Evolutionary conservation across 2,888 invertebrate species (phyloP).

Genomic region (Steinernema hermaphroditum): DNA sequence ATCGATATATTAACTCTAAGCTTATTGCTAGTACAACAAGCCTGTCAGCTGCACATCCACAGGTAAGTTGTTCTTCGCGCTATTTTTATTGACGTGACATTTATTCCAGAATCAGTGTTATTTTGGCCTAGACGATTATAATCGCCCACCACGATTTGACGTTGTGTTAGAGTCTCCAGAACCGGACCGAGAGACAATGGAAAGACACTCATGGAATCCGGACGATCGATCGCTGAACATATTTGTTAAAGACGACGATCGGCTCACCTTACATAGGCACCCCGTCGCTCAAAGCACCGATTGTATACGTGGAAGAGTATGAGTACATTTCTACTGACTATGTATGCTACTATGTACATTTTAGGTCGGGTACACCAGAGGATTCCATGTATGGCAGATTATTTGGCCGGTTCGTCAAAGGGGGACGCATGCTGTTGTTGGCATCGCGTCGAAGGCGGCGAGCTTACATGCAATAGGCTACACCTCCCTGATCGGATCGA

Average conservation of each 20-base stretch:
- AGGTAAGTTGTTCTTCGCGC: background rate
- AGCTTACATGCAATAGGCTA: background rate
- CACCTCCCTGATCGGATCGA: no score
- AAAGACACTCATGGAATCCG: background rate
- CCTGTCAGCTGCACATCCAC: background rate
- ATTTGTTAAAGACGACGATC: conserved; percentile 98
- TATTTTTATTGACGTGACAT: background rate
- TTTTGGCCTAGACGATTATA: background rate
- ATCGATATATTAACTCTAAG: background rate
- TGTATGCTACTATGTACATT: background rate
- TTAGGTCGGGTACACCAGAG: background rate
- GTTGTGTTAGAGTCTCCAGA: background rate
- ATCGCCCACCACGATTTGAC: background rate
- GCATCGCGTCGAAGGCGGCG: background rate
- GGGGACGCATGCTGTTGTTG: background rate
- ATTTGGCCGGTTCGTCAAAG: no score
- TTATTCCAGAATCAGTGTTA: background rate
- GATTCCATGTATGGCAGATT: background rate
- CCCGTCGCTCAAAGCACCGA: conserved; percentile 97
- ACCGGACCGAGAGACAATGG: conserved; percentile 13
- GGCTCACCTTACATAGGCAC: conserved; percentile 94
- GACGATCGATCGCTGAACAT: conserved; percentile 76
- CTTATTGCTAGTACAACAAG: background rate
- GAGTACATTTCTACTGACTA: background rate
- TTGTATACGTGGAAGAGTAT: conserved; percentile 83